Evolutionary conservation across 1,140 invertebrate genomes (phyloP).

Genomic region (Nebria ingens): DNA sequence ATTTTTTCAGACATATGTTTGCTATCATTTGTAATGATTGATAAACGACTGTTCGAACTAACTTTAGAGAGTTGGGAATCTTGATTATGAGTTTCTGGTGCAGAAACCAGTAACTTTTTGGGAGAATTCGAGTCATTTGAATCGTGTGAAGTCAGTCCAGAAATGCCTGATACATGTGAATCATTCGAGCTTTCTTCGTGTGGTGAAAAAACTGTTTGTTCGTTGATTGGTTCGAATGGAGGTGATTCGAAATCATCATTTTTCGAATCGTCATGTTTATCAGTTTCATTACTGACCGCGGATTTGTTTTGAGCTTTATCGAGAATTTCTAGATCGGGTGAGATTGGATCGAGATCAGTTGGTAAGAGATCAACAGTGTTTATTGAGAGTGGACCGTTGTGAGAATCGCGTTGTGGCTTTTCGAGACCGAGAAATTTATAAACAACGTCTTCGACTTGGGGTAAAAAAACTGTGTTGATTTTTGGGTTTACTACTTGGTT

Average conservation of each 20-base stretch:
- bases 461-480: constrained; percentile 74
- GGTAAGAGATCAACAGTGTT: constrained; percentile 49
- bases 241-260: constrained; percentile 56
- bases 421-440: constrained; percentile 80
- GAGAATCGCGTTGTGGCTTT: constrained; percentile 35
- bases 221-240: constrained; percentile 51
- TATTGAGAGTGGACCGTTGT: neutral
- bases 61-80: constrained; percentile 49
- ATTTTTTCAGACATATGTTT: constrained; percentile 27
- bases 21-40: constrained; percentile 38
- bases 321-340: constrained; percentile 56
- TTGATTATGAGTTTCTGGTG: constrained; percentile 37
- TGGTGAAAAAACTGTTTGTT: constrained; percentile 19
- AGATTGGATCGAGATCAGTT: constrained; percentile 65
- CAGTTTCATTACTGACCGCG: constrained; percentile 25
- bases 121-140: constrained; percentile 21
- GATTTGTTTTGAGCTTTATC: constrained; percentile 34
- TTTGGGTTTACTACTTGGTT: constrained; percentile 94
- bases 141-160: constrained; percentile 37
- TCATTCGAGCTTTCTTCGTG: constrained; percentile 38
- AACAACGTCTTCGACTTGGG: constrained; percentile 82
- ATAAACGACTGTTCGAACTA: constrained; percentile 47
- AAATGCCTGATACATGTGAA: constrained; percentile 47
- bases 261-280: constrained; percentile 44
- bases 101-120: constrained; percentile 13